Conservation (phyloP, 2,888 invertebrate species). For the Pristionchus exspectatus region DNA sequence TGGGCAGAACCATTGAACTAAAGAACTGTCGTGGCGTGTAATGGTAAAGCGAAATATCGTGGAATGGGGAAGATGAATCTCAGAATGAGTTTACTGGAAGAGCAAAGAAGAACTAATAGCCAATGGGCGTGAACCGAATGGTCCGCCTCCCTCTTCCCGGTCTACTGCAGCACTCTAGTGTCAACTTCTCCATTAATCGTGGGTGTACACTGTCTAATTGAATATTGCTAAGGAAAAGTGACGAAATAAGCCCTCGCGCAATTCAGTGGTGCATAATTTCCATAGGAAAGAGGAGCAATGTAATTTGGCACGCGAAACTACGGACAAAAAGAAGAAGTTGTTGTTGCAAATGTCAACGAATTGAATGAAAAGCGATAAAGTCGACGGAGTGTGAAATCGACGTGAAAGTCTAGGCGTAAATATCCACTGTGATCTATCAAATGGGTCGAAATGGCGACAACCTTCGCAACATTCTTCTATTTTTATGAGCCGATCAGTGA, state of each 20-base stretch:
- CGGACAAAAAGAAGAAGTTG: not conserved
- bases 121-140: not conserved
- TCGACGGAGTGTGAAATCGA: not conserved
- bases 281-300: not conserved
- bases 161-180: not conserved
- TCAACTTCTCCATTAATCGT: not conserved
- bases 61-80: not conserved
- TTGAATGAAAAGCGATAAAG: not conserved
- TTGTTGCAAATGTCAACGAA: not conserved
- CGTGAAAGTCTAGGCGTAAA: not conserved
- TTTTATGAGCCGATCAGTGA: not conserved
- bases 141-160: not conserved
- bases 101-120: not conserved
- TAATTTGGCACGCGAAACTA: not conserved
- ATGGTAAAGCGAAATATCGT: conserved; percentile 14
- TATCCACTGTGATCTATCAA: not conserved
- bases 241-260: not conserved
- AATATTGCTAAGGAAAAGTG: not conserved
- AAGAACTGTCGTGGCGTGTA: not conserved
- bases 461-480: not conserved
- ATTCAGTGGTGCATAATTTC: conserved; percentile 1
- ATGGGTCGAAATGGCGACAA: not conserved
- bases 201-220: not conserved
- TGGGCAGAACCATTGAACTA: not conserved
- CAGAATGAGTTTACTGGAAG: not conserved